A percentile compares a stretch with the other conserved stretches of the same genome.
Evolutionary conservation across 2,113 vertebrate species (phyloP).

Genomic region (Sphyrna mokarran): DNA sequence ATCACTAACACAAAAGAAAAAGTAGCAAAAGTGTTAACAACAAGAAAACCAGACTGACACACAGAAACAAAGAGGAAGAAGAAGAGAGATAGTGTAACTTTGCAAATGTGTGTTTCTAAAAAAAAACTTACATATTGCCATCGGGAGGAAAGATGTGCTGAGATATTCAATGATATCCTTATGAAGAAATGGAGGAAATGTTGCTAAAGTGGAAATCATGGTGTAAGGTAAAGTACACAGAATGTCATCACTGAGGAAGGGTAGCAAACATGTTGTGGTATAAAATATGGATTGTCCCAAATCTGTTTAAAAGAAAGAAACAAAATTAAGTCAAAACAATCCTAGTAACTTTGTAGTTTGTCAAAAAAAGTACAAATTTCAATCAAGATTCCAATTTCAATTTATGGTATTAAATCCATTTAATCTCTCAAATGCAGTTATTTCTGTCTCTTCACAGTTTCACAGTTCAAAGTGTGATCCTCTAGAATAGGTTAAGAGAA

Average conservation of each 20-base stretch:
- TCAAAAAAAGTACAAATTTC: not conserved
- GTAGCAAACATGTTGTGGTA: constrained; percentile 94
- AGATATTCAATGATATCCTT: constrained; percentile 99
- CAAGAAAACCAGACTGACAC: not conserved
- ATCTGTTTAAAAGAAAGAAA: constrained; percentile 72
- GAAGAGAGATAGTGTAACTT: constrained; percentile 3
- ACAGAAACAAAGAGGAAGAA: not conserved
- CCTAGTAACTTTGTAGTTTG: not conserved
- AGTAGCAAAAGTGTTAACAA: not conserved
- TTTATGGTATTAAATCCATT: not conserved
- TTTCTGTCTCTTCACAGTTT: not conserved
- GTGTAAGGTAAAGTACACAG: constrained; percentile 99
- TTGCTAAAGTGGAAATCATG: constrained; percentile 98
- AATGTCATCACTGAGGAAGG: constrained; percentile 97
- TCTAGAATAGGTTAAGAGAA: not conserved
- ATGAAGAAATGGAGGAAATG: constrained; percentile 97
- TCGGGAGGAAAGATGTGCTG: constrained; percentile 97
- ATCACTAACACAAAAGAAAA: constrained; percentile 15
- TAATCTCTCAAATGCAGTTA: not conserved
- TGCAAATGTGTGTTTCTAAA: not conserved
- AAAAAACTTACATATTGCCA: constrained; percentile 94
- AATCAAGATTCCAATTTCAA: not conserved
- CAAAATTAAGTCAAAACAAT: constrained; percentile 40
- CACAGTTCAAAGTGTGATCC: not conserved
- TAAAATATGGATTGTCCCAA: constrained; percentile 99